phyloP scores from a whole-genome alignment of 1,140 invertebrate genomes.

The Hypothenemus hampei region DNA sequence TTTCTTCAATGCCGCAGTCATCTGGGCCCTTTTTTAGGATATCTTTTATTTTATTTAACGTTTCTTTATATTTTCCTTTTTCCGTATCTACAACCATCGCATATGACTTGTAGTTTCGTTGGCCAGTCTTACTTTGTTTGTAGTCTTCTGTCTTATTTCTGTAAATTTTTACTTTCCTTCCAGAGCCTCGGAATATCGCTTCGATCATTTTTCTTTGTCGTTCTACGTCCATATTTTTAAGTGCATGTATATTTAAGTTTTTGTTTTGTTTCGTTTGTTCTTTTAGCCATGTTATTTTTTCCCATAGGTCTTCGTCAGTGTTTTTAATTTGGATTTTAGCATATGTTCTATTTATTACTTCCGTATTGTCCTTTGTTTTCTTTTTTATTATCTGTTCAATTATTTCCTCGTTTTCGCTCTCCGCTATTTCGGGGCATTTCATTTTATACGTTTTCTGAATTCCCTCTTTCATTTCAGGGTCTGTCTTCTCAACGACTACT shows the following conservation, averaged over 20 bases:
- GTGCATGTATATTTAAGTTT: background rate
- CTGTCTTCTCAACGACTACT: no score
- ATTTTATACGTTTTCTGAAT: no score
- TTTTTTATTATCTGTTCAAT: no score
- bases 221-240: background rate
- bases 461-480: no score
- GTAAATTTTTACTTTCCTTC: conserved; percentile 6
- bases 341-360: no score
- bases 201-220: conserved; percentile 12
- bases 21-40: background rate
- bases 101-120: conserved; percentile 9
- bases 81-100: conserved; percentile 4
- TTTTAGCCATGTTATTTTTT: background rate
- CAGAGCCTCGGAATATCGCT: conserved; percentile 3
- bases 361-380: no score
- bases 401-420: no score
- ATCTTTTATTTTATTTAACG: background rate
- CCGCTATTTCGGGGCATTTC: no score
- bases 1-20: conserved; percentile 3
- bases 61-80: background rate
- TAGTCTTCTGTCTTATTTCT: background rate
- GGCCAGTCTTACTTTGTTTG: background rate
- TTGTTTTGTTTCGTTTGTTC: background rate
- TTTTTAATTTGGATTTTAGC: background rate
- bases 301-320: background rate